These are phyloP conservation scores for Pseudococcus longispinus DNA, from an alignment of 2,888 invertebrate genomes.

Conservation along the genomic window DNA sequence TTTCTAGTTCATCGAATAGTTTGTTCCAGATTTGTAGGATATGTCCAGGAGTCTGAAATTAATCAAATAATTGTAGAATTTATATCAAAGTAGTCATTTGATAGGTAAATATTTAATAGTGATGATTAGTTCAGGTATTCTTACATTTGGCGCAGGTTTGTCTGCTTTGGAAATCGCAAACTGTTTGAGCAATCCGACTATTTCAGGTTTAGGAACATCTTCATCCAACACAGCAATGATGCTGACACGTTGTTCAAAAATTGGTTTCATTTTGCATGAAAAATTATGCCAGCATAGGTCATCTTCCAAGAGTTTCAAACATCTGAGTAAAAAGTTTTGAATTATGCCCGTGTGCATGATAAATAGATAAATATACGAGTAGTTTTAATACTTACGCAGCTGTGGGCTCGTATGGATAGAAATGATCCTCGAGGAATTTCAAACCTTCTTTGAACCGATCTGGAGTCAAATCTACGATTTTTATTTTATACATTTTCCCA, in stretches of 20 bases:
- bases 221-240: slow-evolving; percentile 56
- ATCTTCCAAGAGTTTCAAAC: slow-evolving; percentile 52
- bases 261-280: not conserved
- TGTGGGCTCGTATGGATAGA: not conserved
- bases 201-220: slow-evolving; percentile 37
- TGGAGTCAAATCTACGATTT: slow-evolving; percentile 66
- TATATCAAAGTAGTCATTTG: no score
- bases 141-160: slow-evolving; percentile 24
- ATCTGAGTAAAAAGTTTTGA: not conserved
- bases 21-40: not conserved
- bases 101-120: no score
- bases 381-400: not conserved
- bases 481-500: slow-evolving; percentile 64
- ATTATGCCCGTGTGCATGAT: no score
- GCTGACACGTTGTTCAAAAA: slow-evolving; percentile 32
- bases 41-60: no score
- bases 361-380: not conserved
- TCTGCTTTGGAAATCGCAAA: slow-evolving; percentile 48
- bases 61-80: slow-evolving; percentile 15
- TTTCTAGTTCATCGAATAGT: not conserved
- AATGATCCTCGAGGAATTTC: slow-evolving; percentile 62
- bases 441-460: slow-evolving; percentile 65
- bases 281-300: slow-evolving; percentile 46
- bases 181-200: slow-evolving; percentile 49
- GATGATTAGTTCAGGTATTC: not conserved